Conservation (phyloP, 2,888 invertebrate genomes). For the Eurytoma californica region DNA sequence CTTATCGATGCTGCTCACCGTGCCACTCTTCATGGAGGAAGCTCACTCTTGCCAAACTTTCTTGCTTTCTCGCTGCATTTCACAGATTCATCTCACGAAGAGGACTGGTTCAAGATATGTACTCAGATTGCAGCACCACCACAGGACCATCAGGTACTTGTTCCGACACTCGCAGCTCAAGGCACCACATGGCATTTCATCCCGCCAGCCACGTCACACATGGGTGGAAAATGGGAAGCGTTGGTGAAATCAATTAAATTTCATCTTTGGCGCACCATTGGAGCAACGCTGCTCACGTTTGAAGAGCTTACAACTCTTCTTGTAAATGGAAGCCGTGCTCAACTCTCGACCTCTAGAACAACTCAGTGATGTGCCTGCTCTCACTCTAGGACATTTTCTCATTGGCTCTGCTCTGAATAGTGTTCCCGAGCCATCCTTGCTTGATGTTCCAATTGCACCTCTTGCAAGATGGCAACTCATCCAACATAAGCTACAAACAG, state of each 20-base stretch:
- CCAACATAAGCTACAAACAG: no score
- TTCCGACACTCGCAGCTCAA: no score
- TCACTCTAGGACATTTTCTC: no score
- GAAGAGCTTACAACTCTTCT: neutral
- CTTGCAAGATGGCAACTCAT: slow-evolving; percentile 59
- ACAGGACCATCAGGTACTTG: no score
- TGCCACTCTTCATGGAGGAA: neutral
- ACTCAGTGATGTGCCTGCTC: neutral
- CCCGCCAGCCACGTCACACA: no score
- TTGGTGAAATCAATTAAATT: neutral
- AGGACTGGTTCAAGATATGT: neutral
- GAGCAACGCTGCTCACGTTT: neutral
- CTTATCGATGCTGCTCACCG: neutral
- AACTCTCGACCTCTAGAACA: neutral
- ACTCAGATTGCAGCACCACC: neutral
- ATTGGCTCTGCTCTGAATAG: slow-evolving; percentile 58
- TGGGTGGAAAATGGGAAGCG: no score
- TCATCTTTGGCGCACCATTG: no score
- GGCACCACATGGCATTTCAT: neutral
- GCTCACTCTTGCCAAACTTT: neutral
- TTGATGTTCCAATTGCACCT: slow-evolving; percentile 51
- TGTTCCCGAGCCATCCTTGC: slow-evolving; percentile 60
- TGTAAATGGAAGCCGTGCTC: neutral
- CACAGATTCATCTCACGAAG: neutral
- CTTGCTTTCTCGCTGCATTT: slow-evolving; percentile 1